Conservation (phyloP, 2,888 invertebrate genomes). For the Scotopteryx bipunctaria region DNA sequence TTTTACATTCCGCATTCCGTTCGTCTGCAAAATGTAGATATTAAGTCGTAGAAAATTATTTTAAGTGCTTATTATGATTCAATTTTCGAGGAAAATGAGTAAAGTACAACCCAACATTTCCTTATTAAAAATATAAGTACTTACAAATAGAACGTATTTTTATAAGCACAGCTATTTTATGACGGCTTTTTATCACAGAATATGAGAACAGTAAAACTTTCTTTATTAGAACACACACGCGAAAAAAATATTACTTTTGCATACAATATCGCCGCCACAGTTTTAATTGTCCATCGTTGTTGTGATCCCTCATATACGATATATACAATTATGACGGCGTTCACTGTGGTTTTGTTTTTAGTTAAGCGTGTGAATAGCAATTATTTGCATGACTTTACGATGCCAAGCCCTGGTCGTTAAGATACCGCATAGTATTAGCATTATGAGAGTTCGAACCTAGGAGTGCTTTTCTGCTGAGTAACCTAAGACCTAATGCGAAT, state of each 20-base stretch:
- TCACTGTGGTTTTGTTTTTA: constrained; percentile 29
- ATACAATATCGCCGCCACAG: constrained; percentile 32
- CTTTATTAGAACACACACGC: constrained; percentile 38
- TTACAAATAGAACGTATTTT: constrained; percentile 5
- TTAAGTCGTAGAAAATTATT: neutral
- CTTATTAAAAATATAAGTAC: neutral
- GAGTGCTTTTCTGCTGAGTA: neutral
- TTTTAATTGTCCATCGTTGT: constrained; percentile 28
- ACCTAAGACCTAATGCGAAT: neutral
- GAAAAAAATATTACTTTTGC: constrained; percentile 42
- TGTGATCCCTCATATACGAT: constrained; percentile 30
- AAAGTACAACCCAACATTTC: too few species aligned
- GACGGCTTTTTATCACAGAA: constrained; percentile 30
- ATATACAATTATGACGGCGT: constrained; percentile 21
- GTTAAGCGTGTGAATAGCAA: constrained; percentile 37
- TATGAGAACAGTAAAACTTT: constrained; percentile 34
- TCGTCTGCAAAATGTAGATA: constrained; percentile 6
- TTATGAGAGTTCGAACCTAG: constrained; percentile 41
- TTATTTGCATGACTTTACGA: constrained; percentile 54
- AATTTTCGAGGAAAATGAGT: neutral
- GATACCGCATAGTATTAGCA: constrained; percentile 60
- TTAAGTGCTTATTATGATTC: neutral
- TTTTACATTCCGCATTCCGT: constrained; percentile 21
- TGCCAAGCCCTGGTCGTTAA: constrained; percentile 67
- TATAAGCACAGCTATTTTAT: constrained; percentile 18